phyloP scores from a whole-genome alignment of 2,113 vertebrate genomes.

The Pterocles gutturalis region DNA sequence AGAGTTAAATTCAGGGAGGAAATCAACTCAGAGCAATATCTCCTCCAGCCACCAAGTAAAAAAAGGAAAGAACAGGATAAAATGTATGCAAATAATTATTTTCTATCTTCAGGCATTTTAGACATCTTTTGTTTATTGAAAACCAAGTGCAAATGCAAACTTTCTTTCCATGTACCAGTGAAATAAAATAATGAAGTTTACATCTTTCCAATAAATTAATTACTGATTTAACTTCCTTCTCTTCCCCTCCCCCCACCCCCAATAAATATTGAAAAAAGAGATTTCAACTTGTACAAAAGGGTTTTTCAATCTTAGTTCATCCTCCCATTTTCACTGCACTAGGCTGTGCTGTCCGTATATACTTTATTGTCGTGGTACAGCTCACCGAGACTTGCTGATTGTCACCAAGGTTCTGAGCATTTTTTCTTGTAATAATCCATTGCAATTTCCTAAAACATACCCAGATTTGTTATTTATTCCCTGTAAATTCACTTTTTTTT shows the following conservation, averaged over 20 bases:
- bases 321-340: not conserved
- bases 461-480: not conserved
- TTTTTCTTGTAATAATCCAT: not conserved
- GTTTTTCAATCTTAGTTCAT: not conserved
- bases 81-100: not conserved
- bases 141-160: not conserved
- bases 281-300: not conserved
- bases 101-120: not conserved
- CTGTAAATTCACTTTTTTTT: not conserved
- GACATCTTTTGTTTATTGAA: not conserved
- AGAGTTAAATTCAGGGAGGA: not conserved
- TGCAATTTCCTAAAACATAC: not conserved
- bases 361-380: not conserved
- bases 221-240: not conserved
- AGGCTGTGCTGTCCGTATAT: not conserved
- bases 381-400: not conserved
- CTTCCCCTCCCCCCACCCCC: accelerated
- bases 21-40: not conserved
- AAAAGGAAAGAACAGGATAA: not conserved
- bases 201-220: not conserved
- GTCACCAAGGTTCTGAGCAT: not conserved
- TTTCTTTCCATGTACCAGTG: not conserved
- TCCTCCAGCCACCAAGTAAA: not conserved
- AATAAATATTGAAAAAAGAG: not conserved
- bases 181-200: not conserved